Evolutionary conservation across 2,888 invertebrate species (phyloP), one percentile per base, ranked within the genome.

Genomic region (Tholera decimalis): DNA sequence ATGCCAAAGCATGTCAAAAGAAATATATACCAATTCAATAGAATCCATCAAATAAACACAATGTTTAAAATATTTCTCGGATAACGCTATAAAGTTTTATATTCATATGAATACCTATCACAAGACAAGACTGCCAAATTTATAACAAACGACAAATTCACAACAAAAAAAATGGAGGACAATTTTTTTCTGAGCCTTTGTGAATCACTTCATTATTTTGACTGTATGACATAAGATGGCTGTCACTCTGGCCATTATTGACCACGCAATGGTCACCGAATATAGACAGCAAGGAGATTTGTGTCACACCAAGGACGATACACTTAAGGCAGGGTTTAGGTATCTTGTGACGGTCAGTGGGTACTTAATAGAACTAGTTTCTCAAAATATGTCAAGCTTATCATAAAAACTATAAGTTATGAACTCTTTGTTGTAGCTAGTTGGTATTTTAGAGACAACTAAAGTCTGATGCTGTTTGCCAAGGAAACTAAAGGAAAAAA

Each of bases 251-350:
- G 37, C 49, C 37, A 58, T 56, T 55, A 39, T 26, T 15, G 18
- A 58, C 73, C 47, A 67, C 39, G 49, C 4, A 1, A n/a, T 60
- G 50, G 47, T 4, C 15, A 59, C 77, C 73, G 44, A 73, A 76
- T 77, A 77, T 59, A 64, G 76, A 8, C 58, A 41, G 44, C 43
- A 49, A 41, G 44, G 49, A 54, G 55, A 18, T 7, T 7, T 24
- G 30, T 33, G 64, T 58, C 77, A 59, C n/a, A 0, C 51, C 64
- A 73, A 76, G 69, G 73, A 73, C 64, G n/a, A 33, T 44, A 53
- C 43, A 3, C 41, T 54, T 61, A 54, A 54, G 37, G 28, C 41
- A 33, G 33, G 5, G 30, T 61, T 39, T 66, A 59, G 46, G 28
- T 22, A 54, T 41, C 50, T 33, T 24, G 20, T 41, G 35, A 37